Evolutionary conservation across 2,888 invertebrate genomes (phyloP).

Genomic region (Drymonia ruficornis): DNA sequence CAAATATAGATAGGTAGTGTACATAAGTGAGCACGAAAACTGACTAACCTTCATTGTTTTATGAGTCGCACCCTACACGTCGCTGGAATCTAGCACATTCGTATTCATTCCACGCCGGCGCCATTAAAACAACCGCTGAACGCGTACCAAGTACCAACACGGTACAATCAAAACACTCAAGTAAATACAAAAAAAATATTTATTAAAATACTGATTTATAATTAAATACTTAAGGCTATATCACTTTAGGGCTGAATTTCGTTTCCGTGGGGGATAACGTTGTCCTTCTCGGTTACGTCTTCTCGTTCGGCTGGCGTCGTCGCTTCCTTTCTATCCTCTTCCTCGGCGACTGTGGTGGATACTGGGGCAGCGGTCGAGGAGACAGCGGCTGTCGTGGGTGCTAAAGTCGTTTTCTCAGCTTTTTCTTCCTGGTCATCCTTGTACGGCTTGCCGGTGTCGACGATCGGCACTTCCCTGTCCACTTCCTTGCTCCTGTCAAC

Average conservation of each 20-base stretch:
- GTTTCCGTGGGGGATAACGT: conserved; percentile 69
- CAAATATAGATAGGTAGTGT: background rate
- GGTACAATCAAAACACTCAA: conserved; percentile 57
- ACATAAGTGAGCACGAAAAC: conserved; percentile 23
- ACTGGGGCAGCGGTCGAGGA: conserved; percentile 5
- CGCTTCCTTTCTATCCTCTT: conserved; percentile 60
- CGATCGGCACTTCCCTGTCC: conserved; percentile 67
- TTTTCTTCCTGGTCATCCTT: conserved; percentile 32
- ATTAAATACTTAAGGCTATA: conserved; percentile 70
- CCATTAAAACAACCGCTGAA: conserved; percentile 45
- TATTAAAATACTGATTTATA: conserved; percentile 78
- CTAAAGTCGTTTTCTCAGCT: conserved; percentile 14
- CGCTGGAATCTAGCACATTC: conserved; percentile 30
- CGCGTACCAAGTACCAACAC: conserved; percentile 57
- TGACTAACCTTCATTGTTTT: conserved; percentile 57
- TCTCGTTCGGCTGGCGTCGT: conserved; percentile 63
- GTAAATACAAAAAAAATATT: conserved; percentile 63
- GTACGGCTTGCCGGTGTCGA: conserved; percentile 58
- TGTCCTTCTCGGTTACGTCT: conserved; percentile 65
- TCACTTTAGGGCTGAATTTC: conserved; percentile 72
- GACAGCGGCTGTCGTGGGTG: conserved; percentile 11
- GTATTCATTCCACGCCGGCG: conserved; percentile 51
- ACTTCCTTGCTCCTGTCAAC: conserved; percentile 42
- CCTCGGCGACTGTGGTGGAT: conserved; percentile 28
- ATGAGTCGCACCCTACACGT: conserved; percentile 38